Base-by-base conservation (phyloP, 1,140 invertebrate genomes). In the Musca domestica region DNA sequence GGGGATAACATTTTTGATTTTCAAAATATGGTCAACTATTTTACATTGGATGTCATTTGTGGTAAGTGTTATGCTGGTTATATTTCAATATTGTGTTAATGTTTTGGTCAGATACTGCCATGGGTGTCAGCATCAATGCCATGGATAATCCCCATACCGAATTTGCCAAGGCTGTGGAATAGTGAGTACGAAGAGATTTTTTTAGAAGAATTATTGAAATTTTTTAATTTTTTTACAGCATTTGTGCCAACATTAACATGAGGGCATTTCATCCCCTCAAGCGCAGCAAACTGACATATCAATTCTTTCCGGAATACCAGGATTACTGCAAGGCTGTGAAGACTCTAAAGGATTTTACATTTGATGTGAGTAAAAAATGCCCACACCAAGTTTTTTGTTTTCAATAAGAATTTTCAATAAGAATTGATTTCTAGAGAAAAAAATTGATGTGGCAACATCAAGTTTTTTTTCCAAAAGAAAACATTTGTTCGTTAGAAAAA, bases 121-220 rank as follows among this genome's bases (percentile, higher is more conserved):
- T 80, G 78, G 78, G 78, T 1, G 78, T 80, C 4, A 61, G 71
- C 12, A 77, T 80, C 1, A 77, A 80, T 69, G 78, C 78, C 2
- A 76, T 80, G 69, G 77, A 81, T 19, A 73, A 81, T 9, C 71
- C 69, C 0, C 69, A 71, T 22, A 69, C 71, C 0, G 67, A 69
- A 6, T 25, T 81, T 1, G 78, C 81, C 0, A 74, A 77, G 20
- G 78, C 78, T 0, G 80, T 78, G 15, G 75, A 81, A 20, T 73
- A 76, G 78, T 81, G 54, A 67, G 75, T 17, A 27, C 3, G n/a
- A n/a, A n/a, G n/a, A n/a, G 14, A 58, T n/a, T 30, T 58, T 5
- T 30, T 58, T 17, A n/a, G 20, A 41, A 3, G 15, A 14, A 19
- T 41, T 19, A 14, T 20, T 34, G 19, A 61, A 61, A 9, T 34